Base-by-base conservation (phyloP, 2,888 invertebrate genomes). In the Osmoderma eremita region DNA sequence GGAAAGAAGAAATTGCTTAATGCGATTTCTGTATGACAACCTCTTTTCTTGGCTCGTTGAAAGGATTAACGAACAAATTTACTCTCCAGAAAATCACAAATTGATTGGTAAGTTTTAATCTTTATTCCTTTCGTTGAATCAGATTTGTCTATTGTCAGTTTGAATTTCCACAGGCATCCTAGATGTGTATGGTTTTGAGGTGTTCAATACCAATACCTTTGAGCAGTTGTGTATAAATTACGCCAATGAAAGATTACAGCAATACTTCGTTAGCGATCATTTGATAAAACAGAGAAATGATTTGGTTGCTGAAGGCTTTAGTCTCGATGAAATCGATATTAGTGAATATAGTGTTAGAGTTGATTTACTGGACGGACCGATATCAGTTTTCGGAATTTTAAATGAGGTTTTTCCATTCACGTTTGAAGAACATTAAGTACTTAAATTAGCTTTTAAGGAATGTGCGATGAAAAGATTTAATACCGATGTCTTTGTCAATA, bases 161-260 rank as follows among this genome's bases (percentile, higher is more conserved):
- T 3, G 13, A 12, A 13, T 20, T 58, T 58, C 45, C 15, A 45
- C 42, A 80, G 81, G 81, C 6, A 77, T 81, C 61, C 65, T 81
- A 12, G 82, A 82, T 56, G 77, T 82, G 65, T 82, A 80, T 68
- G 82, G 82, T 36, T 82, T 82, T 42, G 82, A 82, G 72, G 72
- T 74, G 1, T 81, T 82, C 54, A 64, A 73, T 1, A 70, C 68
- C 38, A 82, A 82, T 65, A 80, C 65, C 72, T 76, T 77, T 62
- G 77, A 77, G 45, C 77, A 77, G 50, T 65, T 76, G 45, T 76
- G 81, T 67, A 78, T 82, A 17, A 82, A 82, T 74, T 82, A 82
- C 67, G 78, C 80, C 3, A 82, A 82, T 49, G 77, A 77, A 62
- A 76, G 78, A 42, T 72, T 82, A 61, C 81, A 82, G 50, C 73